phyloP scores from a whole-genome alignment of 2,888 invertebrate species.

The Melinaea menophilus region DNA sequence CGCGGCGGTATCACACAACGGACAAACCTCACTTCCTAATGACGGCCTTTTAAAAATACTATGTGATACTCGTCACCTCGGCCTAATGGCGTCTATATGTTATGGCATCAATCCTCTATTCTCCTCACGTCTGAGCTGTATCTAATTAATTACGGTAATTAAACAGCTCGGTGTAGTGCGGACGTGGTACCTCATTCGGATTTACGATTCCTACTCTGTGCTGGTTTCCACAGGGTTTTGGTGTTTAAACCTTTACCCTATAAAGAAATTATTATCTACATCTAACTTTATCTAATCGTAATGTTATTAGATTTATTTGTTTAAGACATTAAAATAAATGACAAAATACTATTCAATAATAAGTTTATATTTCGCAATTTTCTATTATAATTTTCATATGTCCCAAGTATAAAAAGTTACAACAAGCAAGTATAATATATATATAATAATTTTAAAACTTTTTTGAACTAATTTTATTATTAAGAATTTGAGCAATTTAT shows the following conservation, averaged over 20 bases:
- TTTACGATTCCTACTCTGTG: slow-evolving; percentile 39
- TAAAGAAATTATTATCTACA: no score
- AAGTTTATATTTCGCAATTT: slow-evolving; percentile 21
- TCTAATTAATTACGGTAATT: slow-evolving; percentile 77
- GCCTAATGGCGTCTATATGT: slow-evolving; percentile 69
- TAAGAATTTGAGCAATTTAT: no score
- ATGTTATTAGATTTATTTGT: no score
- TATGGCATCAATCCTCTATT: slow-evolving; percentile 72
- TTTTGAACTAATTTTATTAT: no score
- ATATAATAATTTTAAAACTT: no score
- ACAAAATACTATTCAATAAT: no score
- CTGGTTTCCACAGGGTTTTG: background rate
- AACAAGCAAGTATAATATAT: no score
- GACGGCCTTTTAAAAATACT: slow-evolving; percentile 62
- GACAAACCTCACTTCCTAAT: slow-evolving; percentile 65
- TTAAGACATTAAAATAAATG: no score
- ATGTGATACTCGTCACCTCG: slow-evolving; percentile 61
- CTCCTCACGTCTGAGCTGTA: slow-evolving; percentile 66
- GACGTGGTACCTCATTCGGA: slow-evolving; percentile 42
- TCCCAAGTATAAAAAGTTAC: slow-evolving; percentile 30
- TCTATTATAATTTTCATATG: slow-evolving; percentile 48
- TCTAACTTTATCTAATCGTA: no score
- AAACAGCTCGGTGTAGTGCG: slow-evolving; percentile 59
- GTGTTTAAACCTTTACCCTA: background rate
- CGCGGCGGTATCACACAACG: slow-evolving; percentile 53